Conservation (phyloP, 53 echinoderm and acorn worm genomes). For the Glandiceps talaboti region DNA sequence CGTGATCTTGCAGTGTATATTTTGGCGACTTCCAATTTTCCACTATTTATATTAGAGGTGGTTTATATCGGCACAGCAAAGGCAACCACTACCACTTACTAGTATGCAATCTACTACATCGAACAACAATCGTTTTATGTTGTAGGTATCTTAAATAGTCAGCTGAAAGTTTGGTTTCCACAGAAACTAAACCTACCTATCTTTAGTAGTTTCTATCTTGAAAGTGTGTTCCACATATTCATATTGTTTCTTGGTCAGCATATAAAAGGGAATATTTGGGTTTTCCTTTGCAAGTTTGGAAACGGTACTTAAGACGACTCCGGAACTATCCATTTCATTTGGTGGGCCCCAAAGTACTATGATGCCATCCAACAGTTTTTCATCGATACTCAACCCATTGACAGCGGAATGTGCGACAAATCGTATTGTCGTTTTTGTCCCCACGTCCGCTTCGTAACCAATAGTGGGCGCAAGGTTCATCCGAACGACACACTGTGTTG, state of each 20-base stretch:
- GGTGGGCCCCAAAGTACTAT: constrained; percentile 60
- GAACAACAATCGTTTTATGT: too few relatives aligned
- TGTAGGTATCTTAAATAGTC: too few relatives aligned
- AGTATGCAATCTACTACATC: too few relatives aligned
- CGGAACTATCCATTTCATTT: background rate
- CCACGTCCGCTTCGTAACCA: constrained; percentile 76
- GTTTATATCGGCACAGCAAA: too few relatives aligned
- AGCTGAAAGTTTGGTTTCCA: too few relatives aligned
- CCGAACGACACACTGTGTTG: constrained; percentile 78
- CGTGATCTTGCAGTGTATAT: too few relatives aligned
- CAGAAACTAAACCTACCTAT: too few relatives aligned
- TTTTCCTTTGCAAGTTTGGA: constrained; percentile 79
- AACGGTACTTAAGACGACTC: constrained; percentile 55
- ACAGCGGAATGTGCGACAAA: constrained; percentile 68
- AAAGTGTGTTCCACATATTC: constrained; percentile 76
- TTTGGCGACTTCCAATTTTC: too few relatives aligned
- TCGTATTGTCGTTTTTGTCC: constrained; percentile 70
- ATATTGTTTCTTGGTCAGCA: constrained; percentile 77
- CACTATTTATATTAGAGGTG: too few relatives aligned
- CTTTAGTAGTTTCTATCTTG: constrained; percentile 74
- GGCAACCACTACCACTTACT: too few relatives aligned
- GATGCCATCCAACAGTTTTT: constrained; percentile 38
- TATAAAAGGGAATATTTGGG: constrained; percentile 65
- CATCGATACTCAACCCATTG: background rate
- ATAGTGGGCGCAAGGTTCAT: constrained; percentile 96